Percentiles rank a stretch among this genome's conserved stretches.
These are phyloP conservation scores for Nannoperca australis DNA, from an alignment of 2,797 vertebrate species.

Conservation along the genomic window DNA sequence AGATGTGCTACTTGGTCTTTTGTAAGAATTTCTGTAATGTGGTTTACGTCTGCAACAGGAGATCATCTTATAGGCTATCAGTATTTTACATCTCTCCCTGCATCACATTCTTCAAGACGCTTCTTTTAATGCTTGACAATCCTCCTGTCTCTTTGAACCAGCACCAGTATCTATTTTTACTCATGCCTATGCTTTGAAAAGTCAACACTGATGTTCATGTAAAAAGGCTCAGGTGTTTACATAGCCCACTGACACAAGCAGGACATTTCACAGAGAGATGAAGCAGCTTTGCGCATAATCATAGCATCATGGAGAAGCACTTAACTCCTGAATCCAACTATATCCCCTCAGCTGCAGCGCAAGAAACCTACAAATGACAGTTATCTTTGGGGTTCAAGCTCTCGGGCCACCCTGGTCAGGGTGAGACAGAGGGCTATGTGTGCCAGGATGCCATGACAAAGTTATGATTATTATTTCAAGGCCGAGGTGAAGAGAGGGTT, in stretches of 20 bases:
- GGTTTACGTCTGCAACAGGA: neutral
- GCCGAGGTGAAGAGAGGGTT: conserved; percentile 68
- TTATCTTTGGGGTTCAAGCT: conserved; percentile 53
- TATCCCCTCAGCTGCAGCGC: conserved; percentile 48
- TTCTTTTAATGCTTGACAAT: conserved; percentile 17
- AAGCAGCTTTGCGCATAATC: conserved; percentile 73
- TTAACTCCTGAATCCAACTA: conserved; percentile 58
- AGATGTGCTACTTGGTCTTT: conserved; percentile 35
- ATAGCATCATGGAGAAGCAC: conserved; percentile 67
- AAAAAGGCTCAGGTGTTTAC: conserved; percentile 59
- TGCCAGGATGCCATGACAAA: conserved; percentile 65
- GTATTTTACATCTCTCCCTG: neutral
- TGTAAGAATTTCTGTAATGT: conserved; percentile 18
- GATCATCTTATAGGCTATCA: conserved; percentile 1
- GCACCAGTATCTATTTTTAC: conserved; percentile 35
- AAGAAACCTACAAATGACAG: conserved; percentile 66
- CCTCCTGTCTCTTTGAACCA: conserved; percentile 21
- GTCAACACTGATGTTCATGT: conserved; percentile 66
- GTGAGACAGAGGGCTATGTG: conserved; percentile 38
- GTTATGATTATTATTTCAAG: conserved; percentile 79
- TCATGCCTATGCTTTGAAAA: conserved; percentile 61
- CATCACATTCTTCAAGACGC: neutral
- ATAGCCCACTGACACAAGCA: conserved; percentile 67
- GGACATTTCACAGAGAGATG: conserved; percentile 63
- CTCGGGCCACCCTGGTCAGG: conserved; percentile 39